These are phyloP conservation scores for Cheilosia vulpina DNA, from an alignment of 2,888 invertebrate species.

Conservation along the genomic window DNA sequence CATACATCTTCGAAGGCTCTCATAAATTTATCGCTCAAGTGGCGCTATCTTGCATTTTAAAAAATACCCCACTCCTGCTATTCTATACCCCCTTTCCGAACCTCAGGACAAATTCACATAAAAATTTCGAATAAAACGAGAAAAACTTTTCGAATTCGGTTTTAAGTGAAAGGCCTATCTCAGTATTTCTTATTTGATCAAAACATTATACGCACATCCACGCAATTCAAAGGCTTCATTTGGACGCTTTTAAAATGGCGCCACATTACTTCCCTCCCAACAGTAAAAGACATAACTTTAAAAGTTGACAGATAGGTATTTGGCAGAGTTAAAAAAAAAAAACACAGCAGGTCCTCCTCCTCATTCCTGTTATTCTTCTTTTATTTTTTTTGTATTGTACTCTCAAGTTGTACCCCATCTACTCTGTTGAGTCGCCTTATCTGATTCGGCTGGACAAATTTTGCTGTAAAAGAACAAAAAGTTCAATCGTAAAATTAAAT, in stretches of 20 bases:
- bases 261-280: conserved; percentile 53
- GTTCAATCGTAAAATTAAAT: conserved; percentile 74
- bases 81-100: not conserved
- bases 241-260: conserved; percentile 65
- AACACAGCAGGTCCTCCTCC: not conserved
- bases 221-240: conserved; percentile 64
- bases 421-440: conserved; percentile 50
- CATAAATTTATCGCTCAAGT: not conserved
- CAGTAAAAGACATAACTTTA: conserved; percentile 43
- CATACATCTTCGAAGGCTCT: too few relatives aligned
- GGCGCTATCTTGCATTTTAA: not conserved
- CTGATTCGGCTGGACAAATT: conserved; percentile 69
- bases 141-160: conserved; percentile 48
- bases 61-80: not conserved
- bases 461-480: conserved; percentile 64
- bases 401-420: conserved; percentile 32
- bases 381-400: conserved; percentile 36
- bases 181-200: conserved; percentile 60
- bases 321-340: conserved; percentile 18
- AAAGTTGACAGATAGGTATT: conserved; percentile 56
- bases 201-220: conserved; percentile 70
- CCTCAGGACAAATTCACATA: conserved; percentile 37
- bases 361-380: not conserved
- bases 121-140: conserved; percentile 35
- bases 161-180: conserved; percentile 44